Evolutionary conservation across 2,797 vertebrate genomes (phyloP).

Genomic region (Platyrinchus mystaceus): DNA sequence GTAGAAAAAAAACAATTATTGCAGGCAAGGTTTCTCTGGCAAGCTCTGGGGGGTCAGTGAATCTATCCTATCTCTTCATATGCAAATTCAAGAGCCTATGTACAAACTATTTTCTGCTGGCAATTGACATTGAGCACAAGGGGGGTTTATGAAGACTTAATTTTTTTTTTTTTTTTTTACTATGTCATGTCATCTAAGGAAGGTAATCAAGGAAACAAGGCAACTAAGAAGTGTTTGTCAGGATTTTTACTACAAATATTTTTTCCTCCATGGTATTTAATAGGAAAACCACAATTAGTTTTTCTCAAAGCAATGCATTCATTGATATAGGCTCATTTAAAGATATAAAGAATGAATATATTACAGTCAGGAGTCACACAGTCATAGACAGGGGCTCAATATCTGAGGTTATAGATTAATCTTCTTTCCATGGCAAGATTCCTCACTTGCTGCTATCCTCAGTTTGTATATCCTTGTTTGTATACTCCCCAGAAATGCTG

Average conservation of each 20-base stretch:
- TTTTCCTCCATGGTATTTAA: background rate
- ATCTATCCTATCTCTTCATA: background rate
- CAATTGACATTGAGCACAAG: background rate
- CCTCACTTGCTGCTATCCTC: background rate
- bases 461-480: too few species aligned
- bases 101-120: background rate
- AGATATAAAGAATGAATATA: background rate
- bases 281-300: background rate
- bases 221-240: background rate
- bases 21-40: background rate
- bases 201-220: background rate
- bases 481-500: background rate
- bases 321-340: background rate
- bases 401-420: background rate
- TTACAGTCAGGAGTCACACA: background rate
- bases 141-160: background rate
- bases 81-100: background rate
- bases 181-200: background rate
- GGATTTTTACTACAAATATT: conserved; percentile 28
- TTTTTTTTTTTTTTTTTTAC: background rate
- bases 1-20: background rate
- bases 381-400: background rate
- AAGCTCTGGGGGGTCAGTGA: background rate
- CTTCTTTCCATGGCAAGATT: background rate
- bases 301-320: background rate